Evolutionary conservation across 2,888 invertebrate genomes (phyloP), one percentile per base, ranked within the genome.

Genomic region (Clusia tigrina): DNA sequence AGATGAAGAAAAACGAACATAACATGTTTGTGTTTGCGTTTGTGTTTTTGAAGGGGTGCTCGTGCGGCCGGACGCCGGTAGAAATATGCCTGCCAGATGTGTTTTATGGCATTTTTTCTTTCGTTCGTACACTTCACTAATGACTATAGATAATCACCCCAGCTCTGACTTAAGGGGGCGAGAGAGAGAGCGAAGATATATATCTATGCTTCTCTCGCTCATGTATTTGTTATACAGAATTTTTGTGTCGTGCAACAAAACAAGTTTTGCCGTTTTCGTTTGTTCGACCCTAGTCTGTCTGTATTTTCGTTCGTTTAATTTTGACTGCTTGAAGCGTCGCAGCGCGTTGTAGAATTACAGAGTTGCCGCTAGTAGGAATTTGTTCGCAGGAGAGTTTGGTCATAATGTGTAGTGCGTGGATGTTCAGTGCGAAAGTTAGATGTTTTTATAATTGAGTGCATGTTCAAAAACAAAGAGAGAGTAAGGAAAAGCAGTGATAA

Each of bases 31-130:
- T n/a, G n/a, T n/a, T n/a, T n/a, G 42, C 42, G 3, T 15, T 42
- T 42, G 42, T 22, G 48, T 20, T 48, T 18, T 48, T 48, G 22
- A 59, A 17, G 38, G 42, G 25, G 22, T 22, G 42, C 37, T 32
- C 32, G 53, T 18, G 54, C 57, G 24, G 37, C 18, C 5, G 6
- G 22, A 48, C 48, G 2, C 38, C 20, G 17, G 70, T 71, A 63
- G 65, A 71, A 70, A 75, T 71, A 73, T 77, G 74, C 73, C 72
- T 69, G 77, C 77, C 80, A 80, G 80, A 76, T 80, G 80, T 78
- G 70, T 69, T 74, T 71, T 73, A 70, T 69, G 65, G 60, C 60
- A 20, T 64, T 67, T 66, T 69, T 70, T 64, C 63, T 61, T 63
- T 62, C 60, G 60, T 54, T 63, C 46, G 56, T 58, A 57, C 63